Percentiles rank a stretch among this genome's conserved stretches.
Evolutionary conservation across 2,113 vertebrate species (phyloP).

Genomic region (Corydoras maculifer): DNA sequence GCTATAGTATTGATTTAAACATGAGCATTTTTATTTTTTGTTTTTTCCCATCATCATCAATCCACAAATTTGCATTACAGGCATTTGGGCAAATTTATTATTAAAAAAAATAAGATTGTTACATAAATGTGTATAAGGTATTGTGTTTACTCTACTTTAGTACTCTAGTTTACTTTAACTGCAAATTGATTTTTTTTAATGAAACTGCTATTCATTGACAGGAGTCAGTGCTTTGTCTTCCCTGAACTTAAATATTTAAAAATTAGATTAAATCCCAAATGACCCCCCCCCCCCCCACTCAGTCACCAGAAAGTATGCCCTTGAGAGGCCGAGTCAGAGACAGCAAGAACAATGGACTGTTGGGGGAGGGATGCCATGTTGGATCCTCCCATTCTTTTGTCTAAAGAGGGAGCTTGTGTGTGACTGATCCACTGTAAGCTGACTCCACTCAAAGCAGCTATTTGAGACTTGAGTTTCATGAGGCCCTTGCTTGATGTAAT

Average conservation of each 20-base stretch:
- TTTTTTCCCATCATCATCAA: too few species aligned
- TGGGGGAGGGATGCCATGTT: constrained; percentile 30
- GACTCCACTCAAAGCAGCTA: constrained; percentile 17
- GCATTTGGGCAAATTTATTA: too few species aligned
- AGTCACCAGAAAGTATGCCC: constrained; percentile 19
- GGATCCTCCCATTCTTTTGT: constrained; percentile 40
- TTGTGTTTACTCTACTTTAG: not conserved
- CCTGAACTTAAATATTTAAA: constrained; percentile 11
- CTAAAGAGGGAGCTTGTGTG: constrained; percentile 14
- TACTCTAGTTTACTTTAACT: not conserved
- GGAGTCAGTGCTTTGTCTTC: constrained; percentile 10
- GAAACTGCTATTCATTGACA: not conserved
- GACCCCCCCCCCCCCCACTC: not conserved
- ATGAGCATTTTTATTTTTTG: too few species aligned
- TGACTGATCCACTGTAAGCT: constrained; percentile 26
- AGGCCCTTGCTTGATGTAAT: constrained; percentile 19
- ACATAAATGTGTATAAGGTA: not conserved
- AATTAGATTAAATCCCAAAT: constrained; percentile 32
- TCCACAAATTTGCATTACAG: too few species aligned
- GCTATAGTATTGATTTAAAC: too few species aligned
- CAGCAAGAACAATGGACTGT: constrained; percentile 21
- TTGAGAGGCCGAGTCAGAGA: constrained; percentile 25
- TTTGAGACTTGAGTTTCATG: constrained; percentile 12
- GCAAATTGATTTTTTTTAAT: not conserved
- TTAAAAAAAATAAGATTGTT: too few species aligned